Percentiles rank a stretch among this genome's conserved stretches.
Evolutionary conservation across 1,140 invertebrate species (phyloP).

Genomic region (Calephelis virginiensis): DNA sequence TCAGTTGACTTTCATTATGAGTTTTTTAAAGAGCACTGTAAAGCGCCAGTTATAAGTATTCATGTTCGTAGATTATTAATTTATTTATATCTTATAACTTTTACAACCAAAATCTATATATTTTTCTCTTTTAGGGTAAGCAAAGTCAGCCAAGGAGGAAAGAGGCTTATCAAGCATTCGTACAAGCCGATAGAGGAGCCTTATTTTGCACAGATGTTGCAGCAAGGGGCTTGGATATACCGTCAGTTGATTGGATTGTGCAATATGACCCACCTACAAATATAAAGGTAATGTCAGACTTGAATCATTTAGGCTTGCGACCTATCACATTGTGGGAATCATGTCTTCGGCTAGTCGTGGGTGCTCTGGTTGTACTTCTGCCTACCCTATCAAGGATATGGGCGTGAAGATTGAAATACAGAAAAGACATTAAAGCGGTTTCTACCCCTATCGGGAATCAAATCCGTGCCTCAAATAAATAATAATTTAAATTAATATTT

Average conservation of each 20-base stretch:
- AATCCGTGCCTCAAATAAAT: too few relatives aligned
- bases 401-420: too few relatives aligned
- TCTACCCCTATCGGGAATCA: too few relatives aligned
- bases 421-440: too few relatives aligned
- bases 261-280: slow-evolving; percentile 98
- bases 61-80: slow-evolving; percentile 83
- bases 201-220: slow-evolving; percentile 93
- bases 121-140: slow-evolving; percentile 81
- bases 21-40: slow-evolving; percentile 73
- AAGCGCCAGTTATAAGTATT: slow-evolving; percentile 84
- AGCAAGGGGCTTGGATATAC: slow-evolving; percentile 96
- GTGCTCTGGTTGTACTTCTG: too few relatives aligned
- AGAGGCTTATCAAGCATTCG: slow-evolving; percentile 88
- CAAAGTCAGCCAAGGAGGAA: slow-evolving; percentile 90
- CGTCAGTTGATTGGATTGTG: slow-evolving; percentile 97
- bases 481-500: too few relatives aligned
- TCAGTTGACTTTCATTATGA: slow-evolving; percentile 91
- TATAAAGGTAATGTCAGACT: slow-evolving; percentile 83
- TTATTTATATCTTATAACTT: slow-evolving; percentile 8
- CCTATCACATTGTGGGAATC: too few relatives aligned
- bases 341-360: too few relatives aligned
- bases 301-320: too few relatives aligned
- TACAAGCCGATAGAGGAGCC: slow-evolving; percentile 72
- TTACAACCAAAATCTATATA: not conserved
- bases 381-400: too few relatives aligned